These are phyloP conservation scores for Halichoeres trimaculatus DNA, from an alignment of 2,113 vertebrate species.

Conservation along the genomic window DNA sequence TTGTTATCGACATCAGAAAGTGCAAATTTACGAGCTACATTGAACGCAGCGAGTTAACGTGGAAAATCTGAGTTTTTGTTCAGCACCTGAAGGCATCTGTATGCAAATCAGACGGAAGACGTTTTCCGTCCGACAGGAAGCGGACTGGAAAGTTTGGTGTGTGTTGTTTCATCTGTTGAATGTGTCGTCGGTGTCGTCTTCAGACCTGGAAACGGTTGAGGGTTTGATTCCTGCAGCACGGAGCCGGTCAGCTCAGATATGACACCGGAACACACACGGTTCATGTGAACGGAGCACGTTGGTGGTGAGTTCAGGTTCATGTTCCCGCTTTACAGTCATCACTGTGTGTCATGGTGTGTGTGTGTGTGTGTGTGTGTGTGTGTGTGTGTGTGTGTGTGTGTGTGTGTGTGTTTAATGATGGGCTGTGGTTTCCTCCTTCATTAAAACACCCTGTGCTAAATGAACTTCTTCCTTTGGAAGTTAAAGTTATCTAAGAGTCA, in stretches of 20 bases:
- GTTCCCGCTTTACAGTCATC: not conserved
- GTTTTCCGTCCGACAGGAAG: constrained; percentile 42
- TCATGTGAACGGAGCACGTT: not conserved
- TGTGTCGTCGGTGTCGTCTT: fast-evolving
- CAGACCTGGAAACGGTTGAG: not conserved
- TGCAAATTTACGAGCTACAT: not conserved
- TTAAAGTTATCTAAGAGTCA: not conserved
- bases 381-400: too few relatives aligned
- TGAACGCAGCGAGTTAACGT: constrained; percentile 10
- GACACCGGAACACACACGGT: not conserved
- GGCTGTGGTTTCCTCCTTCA: not conserved
- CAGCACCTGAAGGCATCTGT: constrained; percentile 11
- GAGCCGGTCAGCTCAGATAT: not conserved
- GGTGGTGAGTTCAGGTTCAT: constrained; percentile 14
- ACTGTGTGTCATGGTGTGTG: not conserved
- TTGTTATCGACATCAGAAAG: too few relatives aligned
- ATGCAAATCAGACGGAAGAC: constrained; percentile 36
- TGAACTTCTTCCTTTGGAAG: not conserved
- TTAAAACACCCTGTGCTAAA: fast-evolving
- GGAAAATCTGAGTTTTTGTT: not conserved
- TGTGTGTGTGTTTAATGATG: too few relatives aligned
- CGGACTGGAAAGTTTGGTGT: constrained; percentile 12
- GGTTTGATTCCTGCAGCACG: not conserved
- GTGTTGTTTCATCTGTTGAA: constrained; percentile 9
- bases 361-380: too few relatives aligned